phyloP scores from a whole-genome alignment of 2,888 invertebrate genomes.

The Leucoma salicis region DNA sequence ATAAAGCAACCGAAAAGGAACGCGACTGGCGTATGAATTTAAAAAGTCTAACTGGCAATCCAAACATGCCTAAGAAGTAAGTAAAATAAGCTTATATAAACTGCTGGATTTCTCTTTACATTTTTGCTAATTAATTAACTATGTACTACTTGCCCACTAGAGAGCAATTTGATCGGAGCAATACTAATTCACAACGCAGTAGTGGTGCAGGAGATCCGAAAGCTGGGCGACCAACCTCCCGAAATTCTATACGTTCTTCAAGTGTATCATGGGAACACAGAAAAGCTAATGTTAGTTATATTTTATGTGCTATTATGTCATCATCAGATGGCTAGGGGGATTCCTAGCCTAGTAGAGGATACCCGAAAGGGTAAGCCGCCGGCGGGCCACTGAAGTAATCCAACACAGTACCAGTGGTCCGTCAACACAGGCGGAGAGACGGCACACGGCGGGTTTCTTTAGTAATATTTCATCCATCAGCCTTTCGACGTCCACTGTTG shows the following conservation, averaged over 20 bases:
- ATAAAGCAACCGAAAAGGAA: constrained; percentile 53
- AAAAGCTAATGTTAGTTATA: constrained; percentile 4
- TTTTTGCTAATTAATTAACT: neutral
- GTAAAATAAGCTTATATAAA: neutral
- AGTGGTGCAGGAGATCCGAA: constrained; percentile 60
- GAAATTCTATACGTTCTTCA: neutral
- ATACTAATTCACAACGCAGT: constrained; percentile 38
- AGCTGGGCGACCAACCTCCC: constrained; percentile 3
- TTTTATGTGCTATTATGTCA: neutral
- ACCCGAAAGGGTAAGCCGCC: too few species aligned
- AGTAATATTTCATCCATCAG: too few species aligned
- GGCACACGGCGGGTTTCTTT: too few species aligned
- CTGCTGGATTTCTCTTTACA: neutral
- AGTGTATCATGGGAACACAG: neutral
- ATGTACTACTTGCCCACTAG: constrained; percentile 25
- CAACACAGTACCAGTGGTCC: too few species aligned
- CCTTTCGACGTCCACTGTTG: too few species aligned
- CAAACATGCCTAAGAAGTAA: neutral
- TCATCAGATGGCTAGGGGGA: too few species aligned
- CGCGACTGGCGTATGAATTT: constrained; percentile 50
- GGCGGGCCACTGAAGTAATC: too few species aligned
- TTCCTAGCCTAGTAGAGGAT: too few species aligned
- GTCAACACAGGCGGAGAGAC: too few species aligned
- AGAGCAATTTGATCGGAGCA: constrained; percentile 36
- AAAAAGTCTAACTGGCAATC: constrained; percentile 19